Base-by-base conservation (phyloP, 2,797 vertebrate genomes). In the Sebastes vulpes region DNA sequence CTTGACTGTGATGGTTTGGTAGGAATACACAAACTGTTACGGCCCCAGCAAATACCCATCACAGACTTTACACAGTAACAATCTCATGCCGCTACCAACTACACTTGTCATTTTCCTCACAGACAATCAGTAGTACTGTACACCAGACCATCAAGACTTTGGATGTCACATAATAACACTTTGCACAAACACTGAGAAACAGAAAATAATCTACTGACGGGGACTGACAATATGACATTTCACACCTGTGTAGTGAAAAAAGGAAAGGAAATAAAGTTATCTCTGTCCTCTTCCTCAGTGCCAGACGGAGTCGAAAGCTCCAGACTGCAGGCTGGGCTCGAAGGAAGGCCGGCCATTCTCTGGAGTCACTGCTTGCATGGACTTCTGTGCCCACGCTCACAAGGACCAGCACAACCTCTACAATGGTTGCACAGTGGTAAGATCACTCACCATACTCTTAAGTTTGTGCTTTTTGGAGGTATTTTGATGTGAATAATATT, bases 321-420 rank as follows among this genome's bases (percentile, higher is more conserved):
- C 97, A 1, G 98, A 99, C 18, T 99, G 98, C 91, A 96, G 98
- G 60, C 94, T 99, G 71, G 98, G 98, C 26, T 92, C 98, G 86
- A 97, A 98, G 89, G 98, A 99, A 81, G 98, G 98, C 42, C 95
- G 97, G 67, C 99, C 99, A 0, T 99, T 99, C 92, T 98, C 98
- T 0, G 99, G 99, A 28, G 97, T 99, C 85, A 99, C 99, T 0
- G 99, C 99, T 3, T 99, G 98, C 89, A 98, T 99, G 98, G 98
- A 99, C 87, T 99, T 99, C 95, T 99, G 98, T 25, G 98, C 99
- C 68, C 99, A 99, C 0, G 98, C 99, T 83, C 99, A 99, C 95
- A 99, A 99, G 92, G 99, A 99, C 91, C 98, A 99, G 95, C 99
- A 99, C 83, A 99, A 99, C 95, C 97, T 99, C 82, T 97, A 97